A percentile compares a stretch with the other conserved stretches of the same genome.
These are phyloP conservation scores for Phrynocephalus vlangalii DNA, from an alignment of 2,797 vertebrate genomes.

Conservation along the genomic window DNA sequence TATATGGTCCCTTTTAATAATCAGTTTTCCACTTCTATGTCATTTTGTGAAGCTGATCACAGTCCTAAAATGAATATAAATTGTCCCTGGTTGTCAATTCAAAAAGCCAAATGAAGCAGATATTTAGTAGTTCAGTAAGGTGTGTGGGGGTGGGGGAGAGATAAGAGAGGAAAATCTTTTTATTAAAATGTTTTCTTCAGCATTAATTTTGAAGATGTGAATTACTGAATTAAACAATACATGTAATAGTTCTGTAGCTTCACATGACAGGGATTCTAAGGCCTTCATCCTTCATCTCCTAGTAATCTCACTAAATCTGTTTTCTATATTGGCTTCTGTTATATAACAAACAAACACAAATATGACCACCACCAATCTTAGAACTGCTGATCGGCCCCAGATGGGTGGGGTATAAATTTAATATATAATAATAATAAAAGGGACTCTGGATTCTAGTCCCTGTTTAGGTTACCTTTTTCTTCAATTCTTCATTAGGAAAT, in stretches of 20 bases:
- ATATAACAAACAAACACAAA: no score
- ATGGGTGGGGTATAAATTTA: no score
- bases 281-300: no score
- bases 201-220: background rate
- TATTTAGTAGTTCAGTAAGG: background rate
- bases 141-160: background rate
- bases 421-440: no score
- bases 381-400: no score
- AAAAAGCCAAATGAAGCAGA: background rate
- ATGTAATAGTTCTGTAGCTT: no score
- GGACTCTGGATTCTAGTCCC: no score
- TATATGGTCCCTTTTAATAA: background rate
- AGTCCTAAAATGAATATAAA: background rate
- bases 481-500: background rate
- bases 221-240: background rate
- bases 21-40: background rate
- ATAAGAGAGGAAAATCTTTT: background rate
- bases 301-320: background rate
- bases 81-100: background rate
- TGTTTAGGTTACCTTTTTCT: background rate
- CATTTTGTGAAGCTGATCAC: background rate
- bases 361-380: no score
- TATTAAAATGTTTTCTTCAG: background rate
- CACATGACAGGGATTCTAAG: background rate
- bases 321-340: background rate